A percentile compares a stretch with the other conserved stretches of the same genome.
These are phyloP conservation scores for Ectemnius continuus DNA, from an alignment of 2,888 invertebrate species.

Conservation along the genomic window DNA sequence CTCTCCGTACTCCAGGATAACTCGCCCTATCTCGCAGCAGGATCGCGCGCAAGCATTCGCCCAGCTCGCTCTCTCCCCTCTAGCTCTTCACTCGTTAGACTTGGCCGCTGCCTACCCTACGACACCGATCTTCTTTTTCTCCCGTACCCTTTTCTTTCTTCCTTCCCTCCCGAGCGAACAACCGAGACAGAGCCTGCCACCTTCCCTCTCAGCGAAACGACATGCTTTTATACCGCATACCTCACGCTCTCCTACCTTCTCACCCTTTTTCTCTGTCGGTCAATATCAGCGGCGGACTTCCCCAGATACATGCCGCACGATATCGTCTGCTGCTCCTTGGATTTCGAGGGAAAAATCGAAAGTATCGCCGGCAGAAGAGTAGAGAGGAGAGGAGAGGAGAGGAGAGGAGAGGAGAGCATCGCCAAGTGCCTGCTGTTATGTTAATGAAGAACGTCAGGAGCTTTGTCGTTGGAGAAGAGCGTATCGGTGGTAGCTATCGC, in stretches of 20 bases:
- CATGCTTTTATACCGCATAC: neutral
- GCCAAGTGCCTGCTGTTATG: conserved; percentile 39
- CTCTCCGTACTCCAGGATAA: neutral
- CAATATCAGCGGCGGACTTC: too few relatives aligned
- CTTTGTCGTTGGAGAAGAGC: conserved; percentile 41
- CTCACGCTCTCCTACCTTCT: too few relatives aligned
- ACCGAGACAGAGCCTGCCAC: neutral
- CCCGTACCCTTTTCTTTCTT: neutral
- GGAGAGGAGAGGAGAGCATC: conserved; percentile 29
- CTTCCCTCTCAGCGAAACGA: neutral
- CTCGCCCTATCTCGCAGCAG: conserved; percentile 23
- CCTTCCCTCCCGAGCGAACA: neutral
- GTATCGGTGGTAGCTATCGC: conserved; percentile 37
- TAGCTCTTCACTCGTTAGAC: conserved; percentile 36
- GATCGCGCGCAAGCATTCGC: conserved; percentile 16
- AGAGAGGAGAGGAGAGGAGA: conserved; percentile 23
- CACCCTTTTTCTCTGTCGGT: too few relatives aligned
- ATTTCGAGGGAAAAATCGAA: conserved; percentile 3
- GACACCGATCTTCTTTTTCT: neutral
- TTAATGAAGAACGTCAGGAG: conserved; percentile 21
- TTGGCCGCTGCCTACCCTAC: neutral
- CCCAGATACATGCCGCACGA: conserved; percentile 24
- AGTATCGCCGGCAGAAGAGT: neutral
- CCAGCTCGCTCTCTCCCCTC: conserved; percentile 12
- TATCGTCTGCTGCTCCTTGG: conserved; percentile 33